Base-by-base conservation (phyloP, 2,888 invertebrate genomes). In the Drosophila austrosaltans region DNA sequence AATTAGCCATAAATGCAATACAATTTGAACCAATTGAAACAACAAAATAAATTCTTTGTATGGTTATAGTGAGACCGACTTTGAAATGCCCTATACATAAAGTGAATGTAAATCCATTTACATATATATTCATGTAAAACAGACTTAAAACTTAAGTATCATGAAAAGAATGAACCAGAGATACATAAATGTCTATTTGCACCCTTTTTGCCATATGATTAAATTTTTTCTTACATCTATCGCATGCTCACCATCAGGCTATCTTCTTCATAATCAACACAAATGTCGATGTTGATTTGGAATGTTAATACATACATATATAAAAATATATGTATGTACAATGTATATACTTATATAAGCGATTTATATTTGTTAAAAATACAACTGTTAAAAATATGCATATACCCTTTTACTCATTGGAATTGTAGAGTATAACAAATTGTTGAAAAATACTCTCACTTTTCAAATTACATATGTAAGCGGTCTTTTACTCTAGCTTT, bases 1-100 rank as follows among this genome's bases (percentile, higher is more conserved):
- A 57, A 57, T 57, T 57, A 57, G 57, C 39, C 57, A 39, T 39
- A 57, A 57, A 39, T 57, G 57, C 57, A 48, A 16, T 22, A 48
- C 48, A 8, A 22, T 48, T 48, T 22, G 22, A 22, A 48, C 3
- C 48, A 48, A 48, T 48, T 3, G 22, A 48, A 22, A 48, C 22
- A 22, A 22, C 16, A 42, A 48, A 22, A 22, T 16, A 48, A 48
- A 10, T 22, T 22, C 3, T 48, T 22, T 3, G 22, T 48, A 10
- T 22, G 10, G 36, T 36, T 36, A 8, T 1, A 36, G 36, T 36
- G 7, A 36, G 10, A 48, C 22, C 48, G 48, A 48, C 22, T 48
- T 22, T 2, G 22, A 22, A 10, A 10, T 22, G 48, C 48, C 10
- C 22, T 48, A 10, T 48, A 22, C 8, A 48, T 10, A 3, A n/a